Evolutionary conservation across 2,113 vertebrate species (phyloP), one percentile per base, ranked within the genome.

Genomic region (Argyrosomus japonicus): DNA sequence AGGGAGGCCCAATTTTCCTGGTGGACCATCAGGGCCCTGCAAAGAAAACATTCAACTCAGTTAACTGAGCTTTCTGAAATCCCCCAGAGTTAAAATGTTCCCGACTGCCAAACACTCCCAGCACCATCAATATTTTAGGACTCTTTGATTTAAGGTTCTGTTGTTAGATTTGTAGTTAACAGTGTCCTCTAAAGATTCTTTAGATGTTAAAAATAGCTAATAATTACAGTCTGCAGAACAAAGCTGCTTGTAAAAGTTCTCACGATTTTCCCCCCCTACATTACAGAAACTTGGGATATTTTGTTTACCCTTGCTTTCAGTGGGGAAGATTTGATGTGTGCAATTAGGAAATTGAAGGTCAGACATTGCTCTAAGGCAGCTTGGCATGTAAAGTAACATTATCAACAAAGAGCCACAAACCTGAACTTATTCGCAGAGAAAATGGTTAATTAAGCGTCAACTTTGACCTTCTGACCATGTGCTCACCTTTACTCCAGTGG

Each of bases 1-100:
- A 12, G 94, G 92, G 76, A 95, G 94, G 61, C 98, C 98, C 2
- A 60, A 70, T 93, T 95, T 97, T 92, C 98, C 98, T 78, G 94
- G 95, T 60, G 95, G 92, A 86, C 98, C 98, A 54, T 94, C 86
- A 45, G 87, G 88, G 62, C 98, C 98, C 98, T 99, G 94, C 14
- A 71, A 81, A 77, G 56, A 87, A 70, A 73, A 90, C 58, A 72
- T 71, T 45, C 64, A 27, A 18, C 71, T 65, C 47, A 32, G 76
- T 76, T 63, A 67, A 51, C 25, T 8, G 14, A 85, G 79, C 78
- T 79, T 67, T 79, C 18, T 72, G 27, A 77, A 76, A 74, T 65
- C 53, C 86, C 81, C 65, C 57, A 60, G 32, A 88, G 74, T 60
- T 32, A 56, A 81, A 91, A 68, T 48, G 81, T 71, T 77, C 50